Evolutionary conservation across 1,140 invertebrate species (phyloP).

Genomic region (Mizuhopecten yessoensis): DNA sequence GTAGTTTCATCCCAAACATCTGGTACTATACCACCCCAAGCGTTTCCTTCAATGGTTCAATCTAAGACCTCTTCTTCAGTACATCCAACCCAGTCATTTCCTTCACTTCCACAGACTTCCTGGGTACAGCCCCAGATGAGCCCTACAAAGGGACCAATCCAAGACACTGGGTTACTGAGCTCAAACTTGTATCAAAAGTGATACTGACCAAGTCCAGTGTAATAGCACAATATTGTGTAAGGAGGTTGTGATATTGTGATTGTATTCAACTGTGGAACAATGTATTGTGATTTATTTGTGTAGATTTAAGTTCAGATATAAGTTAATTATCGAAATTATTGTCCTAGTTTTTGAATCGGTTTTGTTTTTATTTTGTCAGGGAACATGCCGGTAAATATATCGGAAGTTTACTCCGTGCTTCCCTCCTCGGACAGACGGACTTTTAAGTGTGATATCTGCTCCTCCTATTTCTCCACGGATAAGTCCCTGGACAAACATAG

Average conservation of each 20-base stretch:
- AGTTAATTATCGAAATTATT: neutral
- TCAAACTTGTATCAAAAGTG: neutral
- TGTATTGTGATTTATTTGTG: neutral
- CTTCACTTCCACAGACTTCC: neutral
- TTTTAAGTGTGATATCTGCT: conserved; percentile 34
- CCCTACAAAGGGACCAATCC: neutral
- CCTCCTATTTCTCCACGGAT: conserved; percentile 11
- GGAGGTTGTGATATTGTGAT: neutral
- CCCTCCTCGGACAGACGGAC: neutral
- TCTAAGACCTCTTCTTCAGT: neutral
- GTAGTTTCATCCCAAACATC: neutral
- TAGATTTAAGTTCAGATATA: neutral
- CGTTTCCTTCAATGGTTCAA: neutral
- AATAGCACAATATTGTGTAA: too few species aligned
- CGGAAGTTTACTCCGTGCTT: neutral
- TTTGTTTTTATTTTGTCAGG: conserved; percentile 37
- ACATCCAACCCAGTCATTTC: neutral
- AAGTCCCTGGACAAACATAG: conserved; percentile 38
- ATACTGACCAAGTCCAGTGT: neutral
- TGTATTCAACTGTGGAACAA: too few species aligned
- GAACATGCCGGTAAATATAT: neutral
- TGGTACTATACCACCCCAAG: neutral
- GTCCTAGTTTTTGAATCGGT: neutral
- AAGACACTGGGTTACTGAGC: neutral
- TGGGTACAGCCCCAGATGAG: neutral